phyloP scores from a whole-genome alignment of 2,888 invertebrate species.

The Thysanoteuthis rhombus region DNA sequence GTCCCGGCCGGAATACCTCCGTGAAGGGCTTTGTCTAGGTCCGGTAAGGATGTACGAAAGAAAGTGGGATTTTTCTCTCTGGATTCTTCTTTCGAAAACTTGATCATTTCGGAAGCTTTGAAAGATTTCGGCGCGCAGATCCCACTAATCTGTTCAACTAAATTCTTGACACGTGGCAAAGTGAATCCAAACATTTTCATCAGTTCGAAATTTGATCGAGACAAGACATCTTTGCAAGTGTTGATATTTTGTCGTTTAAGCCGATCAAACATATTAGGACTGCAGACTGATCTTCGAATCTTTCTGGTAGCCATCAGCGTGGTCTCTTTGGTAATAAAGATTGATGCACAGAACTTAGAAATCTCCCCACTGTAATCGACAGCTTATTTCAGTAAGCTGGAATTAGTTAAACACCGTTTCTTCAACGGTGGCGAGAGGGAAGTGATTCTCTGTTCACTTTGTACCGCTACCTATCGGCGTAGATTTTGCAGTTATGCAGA shows the following conservation, averaged over 20 bases:
- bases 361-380: neutral
- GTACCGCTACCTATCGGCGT: too few species aligned
- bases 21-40: conserved; percentile 52
- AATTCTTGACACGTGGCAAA: conserved; percentile 38
- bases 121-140: conserved; percentile 39
- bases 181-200: conserved; percentile 41
- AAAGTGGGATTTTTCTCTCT: conserved; percentile 34
- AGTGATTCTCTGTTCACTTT: too few species aligned
- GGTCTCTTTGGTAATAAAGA: neutral
- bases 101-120: conserved; percentile 40
- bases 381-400: neutral
- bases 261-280: neutral
- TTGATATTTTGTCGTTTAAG: conserved; percentile 12
- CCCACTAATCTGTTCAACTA: conserved; percentile 39
- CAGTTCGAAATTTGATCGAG: conserved; percentile 42
- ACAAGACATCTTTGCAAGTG: conserved; percentile 40
- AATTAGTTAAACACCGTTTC: neutral
- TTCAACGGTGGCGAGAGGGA: neutral
- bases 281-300: neutral
- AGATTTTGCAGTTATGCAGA: too few species aligned
- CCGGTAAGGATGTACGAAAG: conserved; percentile 43
- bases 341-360: neutral
- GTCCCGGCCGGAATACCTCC: conserved; percentile 53
- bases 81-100: conserved; percentile 29
- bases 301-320: conserved; percentile 18